phyloP scores from a whole-genome alignment of 2,113 vertebrate genomes.

The Tursiops truncatus region DNA sequence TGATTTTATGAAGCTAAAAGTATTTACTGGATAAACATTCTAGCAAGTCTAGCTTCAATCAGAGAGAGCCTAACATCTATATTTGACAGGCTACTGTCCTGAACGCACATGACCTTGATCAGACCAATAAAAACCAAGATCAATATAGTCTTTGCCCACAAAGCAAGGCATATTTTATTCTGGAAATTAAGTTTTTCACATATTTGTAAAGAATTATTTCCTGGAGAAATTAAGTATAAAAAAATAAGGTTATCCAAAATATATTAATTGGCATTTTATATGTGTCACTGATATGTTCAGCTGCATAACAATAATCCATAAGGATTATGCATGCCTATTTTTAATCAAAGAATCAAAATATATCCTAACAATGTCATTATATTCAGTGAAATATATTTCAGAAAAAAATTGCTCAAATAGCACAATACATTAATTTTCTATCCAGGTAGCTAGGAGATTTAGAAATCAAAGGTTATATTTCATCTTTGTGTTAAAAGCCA shows the following conservation, averaged over 20 bases:
- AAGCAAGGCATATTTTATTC: background rate
- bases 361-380: background rate
- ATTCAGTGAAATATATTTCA: background rate
- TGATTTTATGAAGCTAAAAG: background rate
- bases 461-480: slow-evolving; percentile 54
- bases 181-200: background rate
- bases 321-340: background rate
- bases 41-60: background rate
- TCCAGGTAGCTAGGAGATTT: slow-evolving; percentile 23
- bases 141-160: background rate
- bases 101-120: background rate
- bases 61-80: background rate
- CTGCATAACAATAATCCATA: background rate
- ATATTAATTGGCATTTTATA: background rate
- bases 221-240: background rate
- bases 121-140: background rate
- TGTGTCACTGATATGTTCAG: background rate
- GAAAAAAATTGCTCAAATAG: background rate
- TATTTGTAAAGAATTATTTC: background rate
- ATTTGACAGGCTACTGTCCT: background rate
- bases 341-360: slow-evolving; percentile 40
- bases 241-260: background rate
- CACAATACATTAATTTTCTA: slow-evolving; percentile 38
- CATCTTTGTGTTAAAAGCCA: slow-evolving; percentile 52
- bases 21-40: background rate